These are phyloP conservation scores for Frankliniella intonsa DNA, from an alignment of 2,888 invertebrate species.

Conservation along the genomic window DNA sequence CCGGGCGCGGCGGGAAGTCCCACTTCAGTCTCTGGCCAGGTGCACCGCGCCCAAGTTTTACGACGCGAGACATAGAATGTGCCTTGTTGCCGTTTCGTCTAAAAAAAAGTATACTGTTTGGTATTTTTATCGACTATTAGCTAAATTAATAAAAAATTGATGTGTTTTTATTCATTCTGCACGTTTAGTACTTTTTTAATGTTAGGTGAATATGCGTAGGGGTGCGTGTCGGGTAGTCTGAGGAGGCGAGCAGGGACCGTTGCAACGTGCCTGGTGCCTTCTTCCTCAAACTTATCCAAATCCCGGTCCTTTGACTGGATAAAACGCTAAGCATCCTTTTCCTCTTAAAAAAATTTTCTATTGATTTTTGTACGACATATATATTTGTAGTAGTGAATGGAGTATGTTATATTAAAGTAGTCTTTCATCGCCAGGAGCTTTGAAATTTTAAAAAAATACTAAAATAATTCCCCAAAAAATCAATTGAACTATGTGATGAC, in stretches of 20 bases:
- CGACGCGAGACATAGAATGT: neutral
- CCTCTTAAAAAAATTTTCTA: constrained; percentile 14
- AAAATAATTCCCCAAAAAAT: constrained; percentile 10
- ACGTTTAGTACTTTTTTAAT: constrained; percentile 25
- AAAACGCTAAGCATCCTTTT: neutral
- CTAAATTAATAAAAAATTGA: neutral
- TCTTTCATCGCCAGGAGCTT: constrained; percentile 17
- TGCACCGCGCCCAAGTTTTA: neutral
- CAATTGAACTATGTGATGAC: constrained; percentile 25
- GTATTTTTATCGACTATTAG: neutral
- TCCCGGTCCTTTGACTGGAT: no score
- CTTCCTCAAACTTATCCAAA: neutral
- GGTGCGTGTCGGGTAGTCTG: neutral
- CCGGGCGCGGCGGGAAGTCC: no score
- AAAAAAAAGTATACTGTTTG: constrained; percentile 13
- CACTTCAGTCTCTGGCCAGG: no score
- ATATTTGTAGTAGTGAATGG: constrained; percentile 7
- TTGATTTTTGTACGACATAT: constrained; percentile 18
- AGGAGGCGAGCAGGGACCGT: neutral
- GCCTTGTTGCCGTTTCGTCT: constrained; percentile 8
- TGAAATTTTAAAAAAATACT: constrained; percentile 16
- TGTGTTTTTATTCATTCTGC: constrained; percentile 15
- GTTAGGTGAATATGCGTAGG: neutral
- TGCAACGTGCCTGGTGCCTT: neutral
- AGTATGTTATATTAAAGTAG: neutral